phyloP scores from a whole-genome alignment of 92 coral and sea anemone species.

The Zoanthus sansibaricus region DNA sequence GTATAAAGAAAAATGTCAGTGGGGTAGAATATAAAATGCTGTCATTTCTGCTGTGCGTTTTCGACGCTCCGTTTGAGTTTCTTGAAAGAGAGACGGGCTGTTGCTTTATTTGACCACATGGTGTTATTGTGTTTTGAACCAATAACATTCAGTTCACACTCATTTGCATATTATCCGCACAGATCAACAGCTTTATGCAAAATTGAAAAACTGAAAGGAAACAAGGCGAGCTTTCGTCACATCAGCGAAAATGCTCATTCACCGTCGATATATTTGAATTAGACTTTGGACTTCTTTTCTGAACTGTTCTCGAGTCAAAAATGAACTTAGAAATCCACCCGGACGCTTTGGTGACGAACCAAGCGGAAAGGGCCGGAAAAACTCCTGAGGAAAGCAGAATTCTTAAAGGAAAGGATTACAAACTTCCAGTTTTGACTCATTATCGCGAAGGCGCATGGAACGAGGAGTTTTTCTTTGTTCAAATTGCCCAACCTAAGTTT shows the following conservation, averaged over 20 bases:
- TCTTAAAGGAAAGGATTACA: slow-evolving; percentile 80
- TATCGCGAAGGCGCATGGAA: slow-evolving; percentile 83
- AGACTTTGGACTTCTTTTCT: neutral
- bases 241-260: slow-evolving; percentile 19
- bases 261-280: slow-evolving; percentile 12
- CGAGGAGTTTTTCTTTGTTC: slow-evolving; percentile 80
- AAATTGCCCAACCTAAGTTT: slow-evolving; percentile 80
- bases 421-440: slow-evolving; percentile 82
- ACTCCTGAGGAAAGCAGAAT: slow-evolving; percentile 89
- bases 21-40: neutral
- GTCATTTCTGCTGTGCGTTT: neutral
- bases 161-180: slow-evolving; percentile 32
- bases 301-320: neutral
- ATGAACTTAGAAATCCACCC: slow-evolving; percentile 91
- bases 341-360: slow-evolving; percentile 85
- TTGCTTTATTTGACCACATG: slow-evolving; percentile 6
- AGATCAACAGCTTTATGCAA: slow-evolving; percentile 13
- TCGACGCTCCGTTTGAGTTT: slow-evolving; percentile 18
- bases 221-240: neutral
- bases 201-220: slow-evolving; percentile 4
- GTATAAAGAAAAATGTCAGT: neutral
- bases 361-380: slow-evolving; percentile 83
- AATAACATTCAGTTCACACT: neutral
- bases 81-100: neutral
- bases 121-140: slow-evolving; percentile 7